A percentile compares a stretch with the other conserved stretches of the same genome.
These are phyloP conservation scores for Cladorhizidae sp. DNA, from an alignment of 37 sponge, comb jelly and placozoan species.

Conservation along the genomic window DNA sequence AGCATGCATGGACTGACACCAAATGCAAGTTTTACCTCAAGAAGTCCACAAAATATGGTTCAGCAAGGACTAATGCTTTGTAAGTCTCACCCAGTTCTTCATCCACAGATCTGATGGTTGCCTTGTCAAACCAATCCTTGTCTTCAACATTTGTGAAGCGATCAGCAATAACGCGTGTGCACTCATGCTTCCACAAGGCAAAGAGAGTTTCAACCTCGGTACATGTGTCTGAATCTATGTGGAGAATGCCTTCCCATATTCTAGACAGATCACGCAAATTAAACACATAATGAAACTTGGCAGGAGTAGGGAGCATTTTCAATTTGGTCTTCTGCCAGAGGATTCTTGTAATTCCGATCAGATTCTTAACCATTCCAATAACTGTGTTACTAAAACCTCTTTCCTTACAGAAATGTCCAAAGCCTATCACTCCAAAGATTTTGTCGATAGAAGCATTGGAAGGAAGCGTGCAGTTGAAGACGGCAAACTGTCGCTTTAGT, in stretches of 20 bases:
- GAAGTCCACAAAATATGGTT: constrained; percentile 98
- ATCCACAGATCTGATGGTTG: constrained; percentile 35
- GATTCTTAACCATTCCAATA: constrained; percentile 44
- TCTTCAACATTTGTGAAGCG: constrained; percentile 95
- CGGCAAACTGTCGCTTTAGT: constrained; percentile 93
- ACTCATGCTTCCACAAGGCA: constrained; percentile 95
- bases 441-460: constrained; percentile 98
- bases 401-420: constrained; percentile 89
- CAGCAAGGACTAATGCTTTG: constrained; percentile 59
- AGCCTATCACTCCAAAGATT: constrained; percentile 92
- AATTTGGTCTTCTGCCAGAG: constrained; percentile 96
- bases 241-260: constrained; percentile 98
- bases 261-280: constrained; percentile 97
- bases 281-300: constrained; percentile 99
- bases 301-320: constrained; percentile 98
- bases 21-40: constrained; percentile 80
- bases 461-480: constrained; percentile 98
- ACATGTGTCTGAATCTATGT: constrained; percentile 63
- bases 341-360: constrained; percentile 83
- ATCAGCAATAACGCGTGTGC: constrained; percentile 93
- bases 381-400: constrained; percentile 78
- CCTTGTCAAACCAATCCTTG: constrained; percentile 89
- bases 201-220: constrained; percentile 36
- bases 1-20: neutral
- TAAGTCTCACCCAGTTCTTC: constrained; percentile 72